Percentiles rank a stretch among this genome's conserved stretches.
Conservation (phyloP, 2,113 vertebrate species). For the Clarias batrachus region DNA sequence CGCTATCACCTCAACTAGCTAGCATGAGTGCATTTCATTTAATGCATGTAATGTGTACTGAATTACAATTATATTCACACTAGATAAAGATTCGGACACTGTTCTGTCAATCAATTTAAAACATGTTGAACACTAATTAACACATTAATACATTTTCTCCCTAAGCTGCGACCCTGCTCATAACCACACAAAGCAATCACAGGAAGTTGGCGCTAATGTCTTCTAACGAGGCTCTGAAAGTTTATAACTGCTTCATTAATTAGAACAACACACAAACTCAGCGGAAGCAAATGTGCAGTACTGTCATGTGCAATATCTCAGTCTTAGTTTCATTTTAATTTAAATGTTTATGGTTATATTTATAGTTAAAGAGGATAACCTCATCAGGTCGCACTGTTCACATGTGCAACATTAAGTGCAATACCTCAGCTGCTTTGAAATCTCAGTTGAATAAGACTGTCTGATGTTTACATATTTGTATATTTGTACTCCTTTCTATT, state of each 20-base stretch:
- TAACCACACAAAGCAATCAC: neutral
- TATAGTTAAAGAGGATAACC: no score
- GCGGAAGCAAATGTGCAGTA: no score
- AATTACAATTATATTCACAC: neutral
- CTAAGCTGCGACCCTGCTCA: neutral
- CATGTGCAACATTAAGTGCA: no score
- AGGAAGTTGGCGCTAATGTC: neutral
- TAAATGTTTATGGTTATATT: no score
- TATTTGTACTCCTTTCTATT: no score
- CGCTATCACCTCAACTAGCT: neutral
- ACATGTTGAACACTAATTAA: neutral
- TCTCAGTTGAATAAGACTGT: no score
- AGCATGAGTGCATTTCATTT: neutral
- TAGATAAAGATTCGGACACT: neutral
- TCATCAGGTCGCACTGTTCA: no score
- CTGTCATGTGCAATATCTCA: neutral
- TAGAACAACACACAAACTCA: no score
- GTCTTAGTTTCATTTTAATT: no score
- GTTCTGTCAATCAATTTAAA: neutral
- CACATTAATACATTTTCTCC: neutral
- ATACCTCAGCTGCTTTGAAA: no score
- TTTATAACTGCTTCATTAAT: neutral
- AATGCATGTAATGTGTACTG: no score
- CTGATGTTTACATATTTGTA: no score
- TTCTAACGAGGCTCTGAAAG: neutral